phyloP scores from a whole-genome alignment of 2,797 vertebrate species.

The Takifugu ocellatus region DNA sequence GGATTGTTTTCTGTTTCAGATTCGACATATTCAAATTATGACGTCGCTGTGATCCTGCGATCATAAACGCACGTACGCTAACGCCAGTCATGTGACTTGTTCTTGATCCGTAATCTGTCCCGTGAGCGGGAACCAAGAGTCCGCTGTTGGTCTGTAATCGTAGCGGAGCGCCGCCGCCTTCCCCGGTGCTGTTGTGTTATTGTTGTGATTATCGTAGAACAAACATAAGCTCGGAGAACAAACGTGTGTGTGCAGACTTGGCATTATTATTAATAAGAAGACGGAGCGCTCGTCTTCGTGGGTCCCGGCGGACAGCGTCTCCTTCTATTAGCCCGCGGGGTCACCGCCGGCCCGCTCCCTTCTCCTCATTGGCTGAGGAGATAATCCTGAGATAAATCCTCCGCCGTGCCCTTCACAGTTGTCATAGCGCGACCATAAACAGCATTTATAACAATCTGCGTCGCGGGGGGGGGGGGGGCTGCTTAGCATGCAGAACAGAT shows the following conservation, averaged over 20 bases:
- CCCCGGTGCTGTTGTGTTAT: too few species aligned
- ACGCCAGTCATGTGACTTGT: too few species aligned
- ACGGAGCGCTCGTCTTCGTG: slow-evolving; percentile 11
- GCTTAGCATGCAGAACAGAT: slow-evolving; percentile 92
- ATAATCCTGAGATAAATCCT: slow-evolving; percentile 98
- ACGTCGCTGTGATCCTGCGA: too few species aligned
- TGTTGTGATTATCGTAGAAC: too few species aligned
- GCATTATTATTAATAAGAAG: slow-evolving; percentile 36
- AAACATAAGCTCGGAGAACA: too few species aligned
- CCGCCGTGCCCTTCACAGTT: slow-evolving; percentile 97
- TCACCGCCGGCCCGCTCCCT: slow-evolving; percentile 95
- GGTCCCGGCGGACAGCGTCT: slow-evolving; percentile 82
- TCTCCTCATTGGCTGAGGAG: slow-evolving; percentile 83
- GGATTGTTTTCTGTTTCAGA: too few species aligned
- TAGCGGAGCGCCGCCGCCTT: not conserved
- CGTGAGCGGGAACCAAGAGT: too few species aligned
- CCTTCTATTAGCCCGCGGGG: slow-evolving; percentile 88
- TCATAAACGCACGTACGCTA: too few species aligned
- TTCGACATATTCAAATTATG: too few species aligned
- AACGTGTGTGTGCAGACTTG: too few species aligned
- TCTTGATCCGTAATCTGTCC: too few species aligned
- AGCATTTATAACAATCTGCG: slow-evolving; percentile 99
- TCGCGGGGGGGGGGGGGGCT: slow-evolving; percentile 21
- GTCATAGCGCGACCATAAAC: slow-evolving; percentile 99
- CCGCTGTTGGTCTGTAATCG: too few species aligned